Base-by-base conservation (phyloP, 1,140 invertebrate genomes). In the Amphibalanus amphitrite region DNA sequence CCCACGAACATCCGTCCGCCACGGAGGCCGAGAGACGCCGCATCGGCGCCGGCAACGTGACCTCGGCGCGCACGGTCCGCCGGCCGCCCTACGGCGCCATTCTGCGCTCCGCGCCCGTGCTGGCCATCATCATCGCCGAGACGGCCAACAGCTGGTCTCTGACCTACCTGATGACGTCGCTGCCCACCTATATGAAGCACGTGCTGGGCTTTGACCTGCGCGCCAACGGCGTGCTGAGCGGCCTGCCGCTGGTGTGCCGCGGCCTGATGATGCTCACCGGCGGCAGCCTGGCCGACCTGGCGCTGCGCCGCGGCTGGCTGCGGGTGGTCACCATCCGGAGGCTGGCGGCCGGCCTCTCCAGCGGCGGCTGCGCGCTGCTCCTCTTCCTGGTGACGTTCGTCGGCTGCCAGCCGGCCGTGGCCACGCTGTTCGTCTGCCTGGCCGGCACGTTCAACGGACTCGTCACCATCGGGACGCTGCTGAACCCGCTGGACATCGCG, bases 1-100 rank as follows among this genome's bases (percentile, higher is more conserved):
- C 74, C 0, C 71, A 72, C 29, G 28, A 70, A 17, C 73, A 74
- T 59, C 73, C 73, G 10, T 40, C 71, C 28, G 70, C 69, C 69
- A 59, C 67, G n/a, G 67, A 30, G 59, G 67, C 69, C 29, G 74
- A 71, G 40, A 71, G 23, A 26, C 23, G 23, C 23, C 23, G 23
- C 23, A 65, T 65, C 64, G 33, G 33, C 33, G 33, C 33, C 33
- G 33, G 33, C 15, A 38, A 38, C 15, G 33, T 38, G 33, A 38
- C 33, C 33, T 15, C 4, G 4, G 33, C 33, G 33, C 33, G 33
- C 4, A 38, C 33, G 4, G 4, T 4, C 4, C 4, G 33, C 33
- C 15, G 33, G 33, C 33, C 33, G 33, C 33, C 33, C 4, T 38
- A 38, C 33, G 4, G 33, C 4, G 33, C 33, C 23, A 65, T 65